These are phyloP conservation scores for Eudasyphora cyanicolor DNA, from an alignment of 2,888 invertebrate genomes.

Conservation along the genomic window DNA sequence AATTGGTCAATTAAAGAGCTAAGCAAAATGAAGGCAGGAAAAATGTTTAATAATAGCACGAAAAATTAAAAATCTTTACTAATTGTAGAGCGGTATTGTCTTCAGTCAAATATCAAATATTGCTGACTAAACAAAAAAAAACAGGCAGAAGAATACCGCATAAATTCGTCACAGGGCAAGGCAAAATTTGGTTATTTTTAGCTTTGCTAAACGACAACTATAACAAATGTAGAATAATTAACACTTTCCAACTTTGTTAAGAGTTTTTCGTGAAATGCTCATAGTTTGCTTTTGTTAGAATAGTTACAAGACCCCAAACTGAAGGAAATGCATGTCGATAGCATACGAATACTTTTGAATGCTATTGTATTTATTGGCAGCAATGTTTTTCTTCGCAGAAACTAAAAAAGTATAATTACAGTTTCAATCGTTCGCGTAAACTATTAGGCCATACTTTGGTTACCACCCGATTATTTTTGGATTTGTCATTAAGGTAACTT, in stretches of 20 bases:
- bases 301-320: too few relatives aligned
- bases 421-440: too few relatives aligned
- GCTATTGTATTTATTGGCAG: too few relatives aligned
- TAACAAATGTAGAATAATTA: not conserved
- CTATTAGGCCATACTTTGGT: too few relatives aligned
- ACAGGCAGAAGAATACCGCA: not conserved
- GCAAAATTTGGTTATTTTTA: constrained; percentile 19
- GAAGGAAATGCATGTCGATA: too few relatives aligned
- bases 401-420: too few relatives aligned
- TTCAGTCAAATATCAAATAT: not conserved
- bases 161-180: not conserved
- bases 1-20: constrained; percentile 47
- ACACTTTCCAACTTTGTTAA: not conserved
- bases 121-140: not conserved
- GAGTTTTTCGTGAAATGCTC: not conserved
- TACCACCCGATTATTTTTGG: not conserved
- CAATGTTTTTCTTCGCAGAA: too few relatives aligned
- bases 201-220: not conserved
- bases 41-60: constrained; percentile 1
- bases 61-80: not conserved
- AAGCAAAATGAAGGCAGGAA: constrained; percentile 12
- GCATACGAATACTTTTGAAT: too few relatives aligned
- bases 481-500: not conserved
- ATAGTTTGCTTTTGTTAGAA: too few relatives aligned
- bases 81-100: constrained; percentile 25